Evolutionary conservation across 2,888 invertebrate genomes (phyloP), one percentile per base, ranked within the genome.

Genomic region (Fragum fragum): DNA sequence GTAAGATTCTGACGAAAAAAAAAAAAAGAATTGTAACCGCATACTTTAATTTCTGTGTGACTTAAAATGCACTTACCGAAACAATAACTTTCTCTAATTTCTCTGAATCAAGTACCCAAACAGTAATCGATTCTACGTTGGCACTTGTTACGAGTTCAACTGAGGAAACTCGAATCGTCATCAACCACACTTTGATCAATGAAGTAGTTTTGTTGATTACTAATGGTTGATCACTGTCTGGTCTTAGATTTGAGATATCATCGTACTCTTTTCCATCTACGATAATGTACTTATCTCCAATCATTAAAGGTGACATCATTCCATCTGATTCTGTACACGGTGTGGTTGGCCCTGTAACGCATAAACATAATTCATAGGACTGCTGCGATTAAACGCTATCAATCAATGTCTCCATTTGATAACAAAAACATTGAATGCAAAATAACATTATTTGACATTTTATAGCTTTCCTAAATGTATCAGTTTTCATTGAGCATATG

Each of bases 261-360:
- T 28, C 23, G 14, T 52, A 59, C 42, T n/a, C 21, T 61, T 59
- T 18, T 7, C 29, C 32, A 18, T 61, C 61, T 14, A 61, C 18
- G 26, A 61, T 14, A 59, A 81, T 76, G 21, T 73, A 68, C 0
- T 73, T 53, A 21, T 80, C 61, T 0, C 76, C 76, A 11, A 81
- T 81, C 23, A 39, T 73, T n/a, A 52, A 21, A 0, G 76, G 76
- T 18, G 47, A 57, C n/a, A 76, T 73, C 81, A 81, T 81, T 21
- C 81, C 81, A 14, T 59, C 47, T 1, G 57, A 36, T 23, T 66
- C 36, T 1, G 47, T 21, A 29, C 76, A 76, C 42, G 32, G 36
- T 21, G 76, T 73, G 52, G 68, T 26, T 21, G 21, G 6, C 3
- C 6, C 18, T 29, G n/a, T 26, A 61, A 61, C 32, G 29, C n/a